Percentiles rank a stretch among this genome's conserved stretches.
phyloP scores from a whole-genome alignment of 2,797 vertebrate species.

The Chaenodraco wilsoni region DNA sequence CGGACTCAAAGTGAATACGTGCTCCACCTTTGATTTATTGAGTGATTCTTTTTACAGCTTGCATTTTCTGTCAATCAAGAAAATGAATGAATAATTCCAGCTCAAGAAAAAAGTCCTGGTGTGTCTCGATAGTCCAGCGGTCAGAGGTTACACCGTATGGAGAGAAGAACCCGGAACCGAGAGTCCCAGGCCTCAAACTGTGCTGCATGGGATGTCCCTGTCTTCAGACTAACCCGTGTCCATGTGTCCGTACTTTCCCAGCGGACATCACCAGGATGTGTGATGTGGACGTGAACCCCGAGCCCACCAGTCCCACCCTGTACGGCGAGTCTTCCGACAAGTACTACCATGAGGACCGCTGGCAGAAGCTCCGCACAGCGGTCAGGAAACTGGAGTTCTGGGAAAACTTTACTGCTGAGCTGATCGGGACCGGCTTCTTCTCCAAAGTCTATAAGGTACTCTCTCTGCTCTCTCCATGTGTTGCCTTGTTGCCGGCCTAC shows the following conservation, averaged over 20 bases:
- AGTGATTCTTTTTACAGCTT: too few relatives aligned
- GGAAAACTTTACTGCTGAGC: constrained; percentile 87
- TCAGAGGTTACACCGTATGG: too few relatives aligned
- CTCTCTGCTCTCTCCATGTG: not conserved
- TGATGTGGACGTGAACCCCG: constrained; percentile 80
- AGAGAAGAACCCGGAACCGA: too few relatives aligned
- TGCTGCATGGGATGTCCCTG: too few relatives aligned
- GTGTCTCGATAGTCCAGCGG: too few relatives aligned
- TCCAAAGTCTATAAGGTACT: constrained; percentile 92
- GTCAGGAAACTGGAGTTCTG: constrained; percentile 91
- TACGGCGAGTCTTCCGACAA: constrained; percentile 82
- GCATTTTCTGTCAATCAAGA: too few relatives aligned
- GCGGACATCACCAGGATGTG: constrained; percentile 84
- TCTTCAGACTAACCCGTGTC: constrained; percentile 10
- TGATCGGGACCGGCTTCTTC: constrained; percentile 90
- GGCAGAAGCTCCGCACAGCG: constrained; percentile 86
- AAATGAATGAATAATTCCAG: too few relatives aligned
- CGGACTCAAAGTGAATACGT: too few relatives aligned
- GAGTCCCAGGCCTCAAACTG: too few relatives aligned
- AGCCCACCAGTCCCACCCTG: constrained; percentile 81
- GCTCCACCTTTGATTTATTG: too few relatives aligned
- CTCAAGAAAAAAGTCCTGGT: too few relatives aligned
- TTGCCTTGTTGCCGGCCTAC: constrained; percentile 21
- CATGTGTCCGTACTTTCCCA: constrained; percentile 41
- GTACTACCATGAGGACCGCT: constrained; percentile 85